Evolutionary conservation across 92 coral and sea anemone species (phyloP).

Genomic region (Virgularia gustaviana): DNA sequence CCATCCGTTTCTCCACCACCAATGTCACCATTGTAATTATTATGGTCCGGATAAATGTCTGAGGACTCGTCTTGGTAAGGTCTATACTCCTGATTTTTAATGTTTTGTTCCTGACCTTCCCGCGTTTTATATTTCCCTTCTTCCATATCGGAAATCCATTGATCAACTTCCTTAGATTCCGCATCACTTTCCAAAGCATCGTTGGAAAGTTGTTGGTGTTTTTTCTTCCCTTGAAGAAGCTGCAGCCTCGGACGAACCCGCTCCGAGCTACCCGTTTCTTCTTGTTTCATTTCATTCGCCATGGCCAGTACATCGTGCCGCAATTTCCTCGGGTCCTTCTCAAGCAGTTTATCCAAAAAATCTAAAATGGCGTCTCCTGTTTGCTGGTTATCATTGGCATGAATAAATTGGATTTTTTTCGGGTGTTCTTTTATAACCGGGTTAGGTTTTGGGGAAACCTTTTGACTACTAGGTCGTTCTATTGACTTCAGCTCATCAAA

Average conservation of each 20-base stretch:
- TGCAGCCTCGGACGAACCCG: no score
- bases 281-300: conserved; percentile 28
- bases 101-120: neutral
- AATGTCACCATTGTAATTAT: neutral
- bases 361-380: conserved; percentile 37
- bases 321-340: conserved; percentile 16
- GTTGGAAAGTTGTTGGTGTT: neutral
- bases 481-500: conserved; percentile 13
- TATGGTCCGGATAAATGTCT: neutral
- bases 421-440: neutral
- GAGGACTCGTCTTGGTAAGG: neutral
- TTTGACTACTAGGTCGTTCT: neutral
- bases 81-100: neutral
- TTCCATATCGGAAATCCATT: conserved; percentile 19
- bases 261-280: no score
- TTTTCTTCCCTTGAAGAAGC: no score
- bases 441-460: neutral
- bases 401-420: conserved; percentile 16
- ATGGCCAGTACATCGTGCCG: conserved; percentile 25
- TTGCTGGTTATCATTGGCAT: conserved; percentile 4
- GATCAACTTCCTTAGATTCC: conserved; percentile 5
- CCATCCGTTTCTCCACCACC: neutral
- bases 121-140: neutral
- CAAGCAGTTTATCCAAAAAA: conserved; percentile 28
- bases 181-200: neutral